Conservation (phyloP, 2,113 vertebrate genomes). For the Girardinichthys multiradiatus region DNA sequence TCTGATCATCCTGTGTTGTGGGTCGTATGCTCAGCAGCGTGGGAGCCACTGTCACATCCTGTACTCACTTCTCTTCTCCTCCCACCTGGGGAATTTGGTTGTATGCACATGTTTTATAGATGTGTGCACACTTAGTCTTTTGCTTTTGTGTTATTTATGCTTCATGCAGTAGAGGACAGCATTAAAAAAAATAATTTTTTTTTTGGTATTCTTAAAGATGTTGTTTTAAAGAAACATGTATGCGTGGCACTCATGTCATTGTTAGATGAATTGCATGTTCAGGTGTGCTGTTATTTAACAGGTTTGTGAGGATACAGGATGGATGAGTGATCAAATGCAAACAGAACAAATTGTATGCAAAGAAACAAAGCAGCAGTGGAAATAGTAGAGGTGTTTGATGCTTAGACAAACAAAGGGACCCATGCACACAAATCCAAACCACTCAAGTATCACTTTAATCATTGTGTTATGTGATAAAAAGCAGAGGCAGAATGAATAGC, state of each 20-base stretch:
- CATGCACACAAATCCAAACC: conserved; percentile 14
- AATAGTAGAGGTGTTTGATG: conserved; percentile 7
- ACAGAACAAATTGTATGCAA: conserved; percentile 31
- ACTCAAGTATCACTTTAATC: background rate
- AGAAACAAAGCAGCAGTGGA: conserved; percentile 40
- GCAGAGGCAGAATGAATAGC: no score
- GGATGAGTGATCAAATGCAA: conserved; percentile 43
- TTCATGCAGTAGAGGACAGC: background rate
- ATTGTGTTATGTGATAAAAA: no score
- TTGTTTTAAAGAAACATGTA: background rate
- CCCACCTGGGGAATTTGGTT: conserved; percentile 26
- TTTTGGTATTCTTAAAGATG: conserved; percentile 1
- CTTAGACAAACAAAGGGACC: conserved; percentile 11
- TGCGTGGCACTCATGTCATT: background rate
- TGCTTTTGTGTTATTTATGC: background rate
- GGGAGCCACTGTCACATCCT: conserved; percentile 44
- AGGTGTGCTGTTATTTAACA: conserved; percentile 61
- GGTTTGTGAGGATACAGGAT: conserved; percentile 36
- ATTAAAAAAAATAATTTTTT: conserved; percentile 2
- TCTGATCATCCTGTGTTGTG: conserved; percentile 44
- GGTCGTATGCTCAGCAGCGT: conserved; percentile 42
- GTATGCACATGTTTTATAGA: background rate
- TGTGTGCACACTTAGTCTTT: background rate
- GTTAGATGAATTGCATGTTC: conserved; percentile 35
- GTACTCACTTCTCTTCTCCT: conserved; percentile 39